These are phyloP conservation scores for Candidula unifasciata DNA, from an alignment of 2,888 invertebrate species.

Conservation along the genomic window DNA sequence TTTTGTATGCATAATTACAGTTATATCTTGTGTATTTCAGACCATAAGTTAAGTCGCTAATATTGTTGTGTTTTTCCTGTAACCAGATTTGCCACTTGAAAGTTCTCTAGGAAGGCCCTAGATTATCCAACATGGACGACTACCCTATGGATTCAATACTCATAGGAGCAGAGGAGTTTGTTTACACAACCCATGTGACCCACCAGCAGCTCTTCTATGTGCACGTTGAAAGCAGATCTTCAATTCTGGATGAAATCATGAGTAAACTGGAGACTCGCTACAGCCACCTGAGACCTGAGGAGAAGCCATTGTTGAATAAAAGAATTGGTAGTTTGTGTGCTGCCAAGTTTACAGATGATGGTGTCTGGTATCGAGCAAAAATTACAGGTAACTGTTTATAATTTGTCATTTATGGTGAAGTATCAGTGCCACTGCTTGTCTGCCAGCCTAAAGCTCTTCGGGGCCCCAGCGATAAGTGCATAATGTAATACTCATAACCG, in stretches of 20 bases:
- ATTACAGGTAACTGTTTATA: conserved; percentile 61
- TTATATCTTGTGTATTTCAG: too few relatives aligned
- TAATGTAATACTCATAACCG: too few relatives aligned
- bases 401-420: not conserved
- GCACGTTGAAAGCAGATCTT: conserved; percentile 60
- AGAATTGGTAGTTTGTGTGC: conserved; percentile 64
- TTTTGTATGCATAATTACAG: too few relatives aligned
- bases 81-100: too few relatives aligned
- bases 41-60: too few relatives aligned
- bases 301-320: conserved; percentile 54
- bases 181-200: conserved; percentile 68
- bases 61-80: too few relatives aligned
- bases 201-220: conserved; percentile 68
- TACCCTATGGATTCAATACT: conserved; percentile 42
- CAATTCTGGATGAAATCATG: conserved; percentile 62
- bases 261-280: conserved; percentile 63
- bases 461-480: too few relatives aligned
- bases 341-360: conserved; percentile 66
- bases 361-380: conserved; percentile 68
- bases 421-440: too few relatives aligned
- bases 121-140: conserved; percentile 36
- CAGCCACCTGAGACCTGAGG: conserved; percentile 54
- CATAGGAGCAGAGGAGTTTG: conserved; percentile 61
- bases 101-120: too few relatives aligned
- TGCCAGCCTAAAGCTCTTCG: too few relatives aligned